Evolutionary conservation across 1,140 invertebrate genomes (phyloP), one percentile per base, ranked within the genome.

Genomic region (Caenorhabditis inopinata): DNA sequence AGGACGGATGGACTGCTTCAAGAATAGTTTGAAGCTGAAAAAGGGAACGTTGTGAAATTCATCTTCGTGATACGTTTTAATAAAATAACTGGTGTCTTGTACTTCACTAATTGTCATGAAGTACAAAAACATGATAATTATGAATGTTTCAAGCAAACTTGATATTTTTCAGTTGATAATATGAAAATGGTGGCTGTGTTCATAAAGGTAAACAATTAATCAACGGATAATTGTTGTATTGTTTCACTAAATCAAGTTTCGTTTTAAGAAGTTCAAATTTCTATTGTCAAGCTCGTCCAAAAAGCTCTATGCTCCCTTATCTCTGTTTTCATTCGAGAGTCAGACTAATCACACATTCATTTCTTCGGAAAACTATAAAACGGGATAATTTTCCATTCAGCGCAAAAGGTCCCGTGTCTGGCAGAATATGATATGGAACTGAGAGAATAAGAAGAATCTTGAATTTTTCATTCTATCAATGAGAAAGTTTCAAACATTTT

Each of bases 1-100:
- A 88, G 29, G 83, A 86, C 12, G 85, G 86, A 74, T 87, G 80
- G 27, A 86, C 85, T 35, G 82, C 85, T 77, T 88, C 85, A 7
- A 88, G 85, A 35, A 88, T 86, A 18, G 85, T 88, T 84, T 88
- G 87, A 21, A 87, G 85, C 86, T 87, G 23, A 83, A 85, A 14
- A 42, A 42, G 14, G n/a, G n/a, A n/a, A n/a, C n/a, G n/a, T n/a
- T n/a, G n/a, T n/a, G n/a, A n/a, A n/a, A n/a, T n/a, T n/a, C n/a
- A n/a, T n/a, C n/a, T n/a, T n/a, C n/a, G n/a, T n/a, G n/a, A n/a
- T n/a, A n/a, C n/a, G n/a, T n/a, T n/a, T n/a, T n/a, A n/a, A n/a
- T n/a, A n/a, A n/a, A n/a, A n/a, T n/a, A n/a, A n/a, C n/a, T n/a
- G n/a, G n/a, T n/a, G n/a, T n/a, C n/a, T n/a, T n/a, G n/a, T n/a